Evolutionary conservation across 30 jellyfish, hydroid and myxozoan genomes (phyloP).

Genomic region (Hydractinia echinata): DNA sequence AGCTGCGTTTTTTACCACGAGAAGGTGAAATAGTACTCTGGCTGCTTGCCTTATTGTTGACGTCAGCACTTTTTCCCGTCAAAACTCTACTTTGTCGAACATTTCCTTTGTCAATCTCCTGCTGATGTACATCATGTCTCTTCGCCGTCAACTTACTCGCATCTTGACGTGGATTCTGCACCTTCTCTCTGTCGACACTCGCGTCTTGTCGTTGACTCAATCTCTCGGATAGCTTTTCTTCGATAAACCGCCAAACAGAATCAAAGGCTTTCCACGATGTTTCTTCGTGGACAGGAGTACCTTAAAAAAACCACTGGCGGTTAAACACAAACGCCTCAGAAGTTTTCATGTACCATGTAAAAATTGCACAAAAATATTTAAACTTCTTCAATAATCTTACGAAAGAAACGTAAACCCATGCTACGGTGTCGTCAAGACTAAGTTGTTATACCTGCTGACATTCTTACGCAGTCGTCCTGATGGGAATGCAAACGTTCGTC

Average conservation of each 20-base stretch:
- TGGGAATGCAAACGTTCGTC: slow-evolving; percentile 38
- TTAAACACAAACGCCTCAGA: neutral
- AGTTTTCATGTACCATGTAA: neutral
- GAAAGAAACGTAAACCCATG: neutral
- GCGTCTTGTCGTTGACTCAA: too few species aligned
- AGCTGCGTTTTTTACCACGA: too few species aligned
- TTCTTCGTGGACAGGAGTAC: slow-evolving; percentile 66
- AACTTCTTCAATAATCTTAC: neutral
- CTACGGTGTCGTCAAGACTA: neutral
- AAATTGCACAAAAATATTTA: neutral
- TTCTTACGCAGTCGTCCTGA: slow-evolving; percentile 36
- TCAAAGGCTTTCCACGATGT: slow-evolving; percentile 84
- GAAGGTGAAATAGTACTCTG: too few species aligned
- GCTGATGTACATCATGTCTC: too few species aligned
- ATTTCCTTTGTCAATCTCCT: too few species aligned
- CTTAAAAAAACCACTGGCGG: slow-evolving; percentile 20
- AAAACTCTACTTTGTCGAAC: too few species aligned
- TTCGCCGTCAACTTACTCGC: too few species aligned
- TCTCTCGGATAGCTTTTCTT: slow-evolving; percentile 38
- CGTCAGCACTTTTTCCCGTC: too few species aligned
- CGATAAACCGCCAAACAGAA: slow-evolving; percentile 64
- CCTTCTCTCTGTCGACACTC: too few species aligned
- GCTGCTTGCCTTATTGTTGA: too few species aligned
- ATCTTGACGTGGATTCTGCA: too few species aligned
- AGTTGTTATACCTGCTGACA: slow-evolving; percentile 43